Conservation (phyloP, 2,797 vertebrate genomes). For the Lindbergichthys nudifrons region DNA sequence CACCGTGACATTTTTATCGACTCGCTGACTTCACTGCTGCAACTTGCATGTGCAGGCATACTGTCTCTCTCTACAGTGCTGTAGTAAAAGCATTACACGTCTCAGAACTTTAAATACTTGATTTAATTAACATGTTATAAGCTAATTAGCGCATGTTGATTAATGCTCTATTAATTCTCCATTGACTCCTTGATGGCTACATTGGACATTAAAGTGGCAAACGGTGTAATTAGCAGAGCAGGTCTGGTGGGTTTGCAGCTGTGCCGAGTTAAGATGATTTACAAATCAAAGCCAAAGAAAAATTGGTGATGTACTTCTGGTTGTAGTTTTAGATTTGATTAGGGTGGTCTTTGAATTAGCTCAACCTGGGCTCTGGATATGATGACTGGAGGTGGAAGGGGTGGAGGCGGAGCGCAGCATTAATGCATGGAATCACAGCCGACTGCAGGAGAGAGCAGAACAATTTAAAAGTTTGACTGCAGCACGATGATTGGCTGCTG, state of each 20-base stretch:
- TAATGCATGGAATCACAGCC: too few species aligned
- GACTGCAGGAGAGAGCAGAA: too few species aligned
- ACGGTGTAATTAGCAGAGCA: slow-evolving; percentile 75
- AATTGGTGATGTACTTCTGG: not conserved
- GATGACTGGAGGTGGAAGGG: too few species aligned
- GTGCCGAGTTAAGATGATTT: slow-evolving; percentile 44
- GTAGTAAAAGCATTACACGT: slow-evolving; percentile 76
- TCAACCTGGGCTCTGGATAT: too few species aligned
- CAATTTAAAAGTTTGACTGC: too few species aligned
- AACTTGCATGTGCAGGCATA: not conserved
- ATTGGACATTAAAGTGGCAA: slow-evolving; percentile 77
- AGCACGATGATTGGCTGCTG: too few species aligned
- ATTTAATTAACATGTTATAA: slow-evolving; percentile 87
- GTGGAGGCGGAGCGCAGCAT: too few species aligned
- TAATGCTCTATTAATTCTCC: slow-evolving; percentile 86
- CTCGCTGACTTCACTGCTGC: not conserved
- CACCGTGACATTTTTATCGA: slow-evolving; percentile 45
- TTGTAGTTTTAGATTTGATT: not conserved
- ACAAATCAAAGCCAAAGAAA: slow-evolving; percentile 34
- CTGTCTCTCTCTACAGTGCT: slow-evolving; percentile 27
- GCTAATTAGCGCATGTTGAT: slow-evolving; percentile 85
- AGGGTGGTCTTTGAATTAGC: not conserved
- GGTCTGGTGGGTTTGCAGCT: slow-evolving; percentile 54
- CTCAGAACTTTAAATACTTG: slow-evolving; percentile 82
- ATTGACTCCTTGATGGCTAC: slow-evolving; percentile 76